Percentiles rank a stretch among this genome's conserved stretches.
These are phyloP conservation scores for Muscicapa comitata DNA, from an alignment of 2,797 vertebrate species.

Conservation along the genomic window DNA sequence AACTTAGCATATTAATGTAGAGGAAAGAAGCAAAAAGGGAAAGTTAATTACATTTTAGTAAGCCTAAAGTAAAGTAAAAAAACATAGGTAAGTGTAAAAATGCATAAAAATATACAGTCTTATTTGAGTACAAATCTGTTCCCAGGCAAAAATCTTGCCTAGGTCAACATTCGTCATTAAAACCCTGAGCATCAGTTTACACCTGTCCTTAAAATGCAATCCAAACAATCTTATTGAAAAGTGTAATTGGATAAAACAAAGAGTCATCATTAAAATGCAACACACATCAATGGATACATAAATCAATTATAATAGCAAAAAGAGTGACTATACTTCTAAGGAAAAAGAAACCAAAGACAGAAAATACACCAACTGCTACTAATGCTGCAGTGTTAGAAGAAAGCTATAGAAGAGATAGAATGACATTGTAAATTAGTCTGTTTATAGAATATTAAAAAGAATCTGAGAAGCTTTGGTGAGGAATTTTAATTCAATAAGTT, in stretches of 20 bases:
- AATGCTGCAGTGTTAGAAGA: background rate
- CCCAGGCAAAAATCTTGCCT: background rate
- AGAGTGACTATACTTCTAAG: background rate
- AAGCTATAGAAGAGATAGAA: background rate
- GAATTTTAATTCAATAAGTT: slow-evolving; percentile 32
- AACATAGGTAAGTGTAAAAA: background rate
- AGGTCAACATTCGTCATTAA: background rate
- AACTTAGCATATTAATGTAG: background rate
- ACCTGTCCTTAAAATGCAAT: background rate
- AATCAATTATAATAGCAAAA: slow-evolving; percentile 15
- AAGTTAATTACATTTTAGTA: background rate
- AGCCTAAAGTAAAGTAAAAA: background rate
- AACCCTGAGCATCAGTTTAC: background rate
- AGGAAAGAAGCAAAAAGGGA: background rate
- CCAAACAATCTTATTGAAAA: background rate
- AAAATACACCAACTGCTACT: slow-evolving; percentile 3
- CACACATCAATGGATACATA: background rate
- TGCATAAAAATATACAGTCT: background rate
- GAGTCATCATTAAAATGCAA: slow-evolving; percentile 3
- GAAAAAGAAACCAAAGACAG: background rate
- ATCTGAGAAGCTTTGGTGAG: background rate
- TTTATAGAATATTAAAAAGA: slow-evolving; percentile 15
- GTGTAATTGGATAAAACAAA: slow-evolving; percentile 11
- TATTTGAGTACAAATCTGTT: background rate
- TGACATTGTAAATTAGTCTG: background rate